phyloP scores from a whole-genome alignment of 1,140 invertebrate species.

The Leucophenga varia region DNA sequence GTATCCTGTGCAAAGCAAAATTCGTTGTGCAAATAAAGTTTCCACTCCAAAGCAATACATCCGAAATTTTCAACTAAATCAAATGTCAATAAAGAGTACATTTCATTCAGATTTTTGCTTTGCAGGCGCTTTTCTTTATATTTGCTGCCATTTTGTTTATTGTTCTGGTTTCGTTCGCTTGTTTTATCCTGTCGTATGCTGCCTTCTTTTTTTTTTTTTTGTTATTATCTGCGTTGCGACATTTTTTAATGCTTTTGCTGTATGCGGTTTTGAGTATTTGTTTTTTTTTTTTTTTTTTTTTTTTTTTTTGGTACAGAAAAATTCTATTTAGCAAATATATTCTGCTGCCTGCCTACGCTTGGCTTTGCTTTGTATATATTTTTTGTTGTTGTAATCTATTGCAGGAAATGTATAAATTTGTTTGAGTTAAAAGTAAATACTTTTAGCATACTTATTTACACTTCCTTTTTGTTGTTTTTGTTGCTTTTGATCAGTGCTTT shows the following conservation, averaged over 20 bases:
- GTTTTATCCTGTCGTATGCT: too few relatives aligned
- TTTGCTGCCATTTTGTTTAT: too few relatives aligned
- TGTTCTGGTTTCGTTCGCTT: too few relatives aligned
- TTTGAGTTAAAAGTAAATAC: conserved; percentile 51
- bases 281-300: conserved; percentile 12
- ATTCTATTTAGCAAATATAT: too few relatives aligned
- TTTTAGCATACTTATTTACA: too few relatives aligned
- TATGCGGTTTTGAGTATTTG: background rate
- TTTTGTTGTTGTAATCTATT: too few relatives aligned
- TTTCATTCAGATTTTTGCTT: conserved; percentile 44
- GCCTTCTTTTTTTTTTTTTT: conserved; percentile 9
- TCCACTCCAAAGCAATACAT: too few relatives aligned
- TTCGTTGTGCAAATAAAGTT: too few relatives aligned
- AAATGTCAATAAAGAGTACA: conserved; percentile 54
- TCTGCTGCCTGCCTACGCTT: conserved; percentile 15
- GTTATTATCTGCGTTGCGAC: background rate
- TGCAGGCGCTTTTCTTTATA: conserved; percentile 33
- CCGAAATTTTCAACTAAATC: conserved; percentile 28
- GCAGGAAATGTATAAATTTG: conserved; percentile 53
- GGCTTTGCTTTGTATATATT: too few relatives aligned
- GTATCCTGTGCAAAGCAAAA: too few relatives aligned
- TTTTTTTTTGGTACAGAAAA: conserved; percentile 10
- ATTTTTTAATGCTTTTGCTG: conserved; percentile 7
- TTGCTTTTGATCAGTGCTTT: too few relatives aligned
- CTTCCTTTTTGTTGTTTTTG: too few relatives aligned